These are phyloP conservation scores for Arctopsyche grandis DNA, from an alignment of 1,140 invertebrate species.

Conservation along the genomic window DNA sequence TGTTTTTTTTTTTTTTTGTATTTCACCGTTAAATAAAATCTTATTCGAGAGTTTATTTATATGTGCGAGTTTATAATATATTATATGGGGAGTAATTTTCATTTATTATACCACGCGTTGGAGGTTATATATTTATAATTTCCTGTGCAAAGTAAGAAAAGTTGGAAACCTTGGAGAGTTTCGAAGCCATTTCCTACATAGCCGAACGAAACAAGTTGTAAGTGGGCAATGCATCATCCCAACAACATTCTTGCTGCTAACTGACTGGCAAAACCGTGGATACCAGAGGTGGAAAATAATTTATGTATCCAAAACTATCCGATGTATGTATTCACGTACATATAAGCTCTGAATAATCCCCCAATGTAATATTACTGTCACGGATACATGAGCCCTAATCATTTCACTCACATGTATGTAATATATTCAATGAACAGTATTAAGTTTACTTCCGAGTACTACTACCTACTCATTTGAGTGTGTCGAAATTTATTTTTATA, in stretches of 20 bases:
- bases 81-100: slow-evolving; percentile 16
- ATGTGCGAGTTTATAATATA: slow-evolving; percentile 5
- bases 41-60: slow-evolving; percentile 4
- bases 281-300: slow-evolving; percentile 49
- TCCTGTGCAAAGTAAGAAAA: slow-evolving; percentile 45
- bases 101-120: background rate
- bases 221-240: slow-evolving; percentile 54
- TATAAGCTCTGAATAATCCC: background rate
- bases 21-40: background rate
- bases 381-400: too few species aligned
- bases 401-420: too few species aligned
- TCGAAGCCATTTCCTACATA: slow-evolving; percentile 42
- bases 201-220: slow-evolving; percentile 50
- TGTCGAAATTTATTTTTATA: too few species aligned
- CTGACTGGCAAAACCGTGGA: slow-evolving; percentile 50
- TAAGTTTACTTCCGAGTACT: too few species aligned
- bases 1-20: too few species aligned
- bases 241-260: slow-evolving; percentile 51
- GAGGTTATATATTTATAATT: slow-evolving; percentile 32
- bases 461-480: too few species aligned
- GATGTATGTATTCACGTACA: background rate
- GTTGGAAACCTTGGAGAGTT: slow-evolving; percentile 42
- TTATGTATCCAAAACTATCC: slow-evolving; percentile 51
- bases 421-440: too few species aligned
- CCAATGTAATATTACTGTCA: too few species aligned